Percentiles rank a stretch among this genome's conserved stretches.
Evolutionary conservation across 2,888 invertebrate genomes (phyloP).

Genomic region (Leucophora obtusa): DNA sequence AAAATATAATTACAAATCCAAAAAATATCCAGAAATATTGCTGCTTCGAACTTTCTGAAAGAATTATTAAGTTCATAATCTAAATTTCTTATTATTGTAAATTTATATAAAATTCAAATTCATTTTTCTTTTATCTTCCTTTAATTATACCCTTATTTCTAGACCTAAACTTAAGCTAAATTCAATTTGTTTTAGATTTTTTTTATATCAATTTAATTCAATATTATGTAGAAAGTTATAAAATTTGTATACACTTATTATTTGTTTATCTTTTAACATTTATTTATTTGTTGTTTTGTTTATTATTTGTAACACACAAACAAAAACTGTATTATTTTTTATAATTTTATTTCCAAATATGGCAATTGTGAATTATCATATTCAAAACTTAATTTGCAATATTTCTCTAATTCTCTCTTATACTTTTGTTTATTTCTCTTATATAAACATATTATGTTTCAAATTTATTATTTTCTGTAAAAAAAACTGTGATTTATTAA

Average conservation of each 20-base stretch:
- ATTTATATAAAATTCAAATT: slow-evolving; percentile 13
- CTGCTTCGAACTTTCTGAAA: too few species aligned
- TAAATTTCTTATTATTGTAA: too few species aligned
- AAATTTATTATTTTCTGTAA: slow-evolving; percentile 59
- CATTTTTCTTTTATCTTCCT: neutral
- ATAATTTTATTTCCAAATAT: slow-evolving; percentile 23
- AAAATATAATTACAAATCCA: too few species aligned
- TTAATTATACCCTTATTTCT: slow-evolving; percentile 5
- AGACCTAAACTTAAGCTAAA: slow-evolving; percentile 1
- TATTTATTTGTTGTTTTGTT: slow-evolving; percentile 10
- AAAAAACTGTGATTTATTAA: slow-evolving; percentile 65
- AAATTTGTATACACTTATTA: slow-evolving; percentile 19
- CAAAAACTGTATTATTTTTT: slow-evolving; percentile 53
- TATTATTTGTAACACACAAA: neutral
- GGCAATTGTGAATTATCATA: slow-evolving; percentile 51
- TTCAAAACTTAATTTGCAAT: slow-evolving; percentile 57
- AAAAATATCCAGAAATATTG: too few species aligned
- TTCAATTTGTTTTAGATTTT: slow-evolving; percentile 5
- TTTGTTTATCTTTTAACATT: slow-evolving; percentile 14
- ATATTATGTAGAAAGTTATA: slow-evolving; percentile 59
- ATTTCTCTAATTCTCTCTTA: slow-evolving; percentile 12
- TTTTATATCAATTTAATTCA: slow-evolving; percentile 24
- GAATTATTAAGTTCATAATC: too few species aligned
- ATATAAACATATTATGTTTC: slow-evolving; percentile 44
- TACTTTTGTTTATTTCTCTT: slow-evolving; percentile 6